A percentile compares a stretch with the other conserved stretches of the same genome.
These are phyloP conservation scores for Amitus sp. DNA, from an alignment of 2,888 invertebrate species.

Conservation along the genomic window DNA sequence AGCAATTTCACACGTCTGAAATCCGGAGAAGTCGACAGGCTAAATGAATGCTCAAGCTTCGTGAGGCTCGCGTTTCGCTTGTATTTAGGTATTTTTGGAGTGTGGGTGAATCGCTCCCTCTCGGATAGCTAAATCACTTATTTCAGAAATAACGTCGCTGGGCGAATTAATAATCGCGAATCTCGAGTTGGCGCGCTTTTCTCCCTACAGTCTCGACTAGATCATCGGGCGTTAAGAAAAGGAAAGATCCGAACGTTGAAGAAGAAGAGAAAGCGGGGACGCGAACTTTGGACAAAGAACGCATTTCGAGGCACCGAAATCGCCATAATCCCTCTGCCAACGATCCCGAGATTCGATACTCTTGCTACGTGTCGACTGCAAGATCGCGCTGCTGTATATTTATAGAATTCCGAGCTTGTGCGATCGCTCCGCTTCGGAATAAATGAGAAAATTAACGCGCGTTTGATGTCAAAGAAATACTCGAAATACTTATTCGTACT, in stretches of 20 bases:
- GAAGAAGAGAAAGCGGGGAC: no score
- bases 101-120: slow-evolving; percentile 60
- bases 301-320: slow-evolving; percentile 34
- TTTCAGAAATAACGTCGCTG: slow-evolving; percentile 60
- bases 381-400: slow-evolving; percentile 38
- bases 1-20: slow-evolving; percentile 22
- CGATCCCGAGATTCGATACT: slow-evolving; percentile 48
- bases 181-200: slow-evolving; percentile 37
- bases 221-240: slow-evolving; percentile 12
- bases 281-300: slow-evolving; percentile 37
- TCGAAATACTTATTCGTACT: background rate
- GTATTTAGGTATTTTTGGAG: slow-evolving; percentile 60
- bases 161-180: slow-evolving; percentile 57
- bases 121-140: slow-evolving; percentile 58
- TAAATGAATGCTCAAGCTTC: slow-evolving; percentile 44
- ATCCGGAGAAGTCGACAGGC: slow-evolving; percentile 29
- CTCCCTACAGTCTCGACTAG: slow-evolving; percentile 30
- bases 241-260: slow-evolving; percentile 7
- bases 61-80: slow-evolving; percentile 36
- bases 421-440: slow-evolving; percentile 39
- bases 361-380: slow-evolving; percentile 35
- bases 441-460: slow-evolving; percentile 39
- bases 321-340: slow-evolving; percentile 43
- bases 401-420: slow-evolving; percentile 36
- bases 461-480: slow-evolving; percentile 37